Base-by-base conservation (phyloP, 2,113 vertebrate species). In the Steatornis caripensis region DNA sequence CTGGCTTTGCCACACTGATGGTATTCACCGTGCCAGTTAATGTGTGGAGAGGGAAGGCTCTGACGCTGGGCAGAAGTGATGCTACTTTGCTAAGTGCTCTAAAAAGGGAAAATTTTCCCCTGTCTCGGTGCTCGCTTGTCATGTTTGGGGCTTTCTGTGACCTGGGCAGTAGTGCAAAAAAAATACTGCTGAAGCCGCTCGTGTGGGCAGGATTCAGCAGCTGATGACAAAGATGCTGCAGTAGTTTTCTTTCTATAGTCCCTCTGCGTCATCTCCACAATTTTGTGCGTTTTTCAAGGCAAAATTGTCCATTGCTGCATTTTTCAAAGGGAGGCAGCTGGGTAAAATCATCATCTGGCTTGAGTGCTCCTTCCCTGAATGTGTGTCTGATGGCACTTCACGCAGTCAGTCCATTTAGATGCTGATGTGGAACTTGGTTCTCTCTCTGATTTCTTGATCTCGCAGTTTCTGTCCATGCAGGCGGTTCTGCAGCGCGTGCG, bases 1-100 rank as follows among this genome's bases (percentile, higher is more conserved):
- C 18, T 72, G 64, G 8, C 34, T 66, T 71, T 53, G 64, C 4
- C 6, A 12, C 36, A 5, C 49, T 23, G 46, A 2, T 71, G 64
- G 43, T 1, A 0, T 57, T 65, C 30, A 7, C 36, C 2, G 2
- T 0, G 2, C 15, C 10, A 2, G 34, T 49, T 64, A 20, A 4
- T 5, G 5, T 5, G 12, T 17, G 20, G 48, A 53, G 51, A 45
- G 70, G 46, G 46, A 32, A n/a, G 55, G 11, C 37, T 70, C 22
- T 22, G 14, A 43, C 3, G 4, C 11, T 2, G 22, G 41, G 48
- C 61, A 58, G 29, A 54, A 49, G 17, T 6, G 34, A 22, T 57
- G 77, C 8, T 26, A 10, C 41, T 87, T 91, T 17, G 30, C 34
- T 37, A 24, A 34, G 19, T 3, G 3, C 65, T 53, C 43, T 54